Percentiles rank a stretch among this genome's conserved stretches.
These are phyloP conservation scores for Mus caroli DNA, from an alignment of 2,797 vertebrate genomes.

Conservation along the genomic window DNA sequence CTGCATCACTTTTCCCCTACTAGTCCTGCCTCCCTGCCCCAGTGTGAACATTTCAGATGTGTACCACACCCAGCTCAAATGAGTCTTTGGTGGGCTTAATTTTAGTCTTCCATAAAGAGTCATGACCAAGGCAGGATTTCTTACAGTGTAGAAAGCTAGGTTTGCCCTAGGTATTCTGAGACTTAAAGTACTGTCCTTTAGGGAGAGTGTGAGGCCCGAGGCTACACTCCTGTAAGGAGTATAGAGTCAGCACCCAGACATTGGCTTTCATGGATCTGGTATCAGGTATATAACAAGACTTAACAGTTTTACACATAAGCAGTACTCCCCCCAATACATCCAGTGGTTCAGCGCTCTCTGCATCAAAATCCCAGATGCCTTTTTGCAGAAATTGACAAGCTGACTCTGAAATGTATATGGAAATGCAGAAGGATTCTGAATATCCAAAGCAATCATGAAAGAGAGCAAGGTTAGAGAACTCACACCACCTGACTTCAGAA, in stretches of 20 bases:
- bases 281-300: neutral
- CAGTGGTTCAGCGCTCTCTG: no score
- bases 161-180: neutral
- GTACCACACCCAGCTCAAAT: neutral
- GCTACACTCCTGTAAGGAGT: neutral
- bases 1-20: neutral
- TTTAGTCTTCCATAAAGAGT: conserved; percentile 27
- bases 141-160: neutral
- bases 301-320: neutral
- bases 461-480: neutral
- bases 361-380: neutral
- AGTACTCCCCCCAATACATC: neutral
- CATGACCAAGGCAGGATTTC: neutral
- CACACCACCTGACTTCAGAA: neutral
- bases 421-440: neutral
- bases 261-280: neutral
- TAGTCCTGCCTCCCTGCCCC: neutral
- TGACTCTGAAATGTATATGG: neutral
- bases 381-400: neutral
- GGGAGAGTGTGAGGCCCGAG: neutral
- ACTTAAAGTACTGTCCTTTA: neutral
- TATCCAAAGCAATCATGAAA: neutral
- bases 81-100: conserved; percentile 46
- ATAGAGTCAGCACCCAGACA: neutral
- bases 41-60: neutral